Conservation (phyloP, 2,888 invertebrate genomes). For the Metallyticus violacea region DNA sequence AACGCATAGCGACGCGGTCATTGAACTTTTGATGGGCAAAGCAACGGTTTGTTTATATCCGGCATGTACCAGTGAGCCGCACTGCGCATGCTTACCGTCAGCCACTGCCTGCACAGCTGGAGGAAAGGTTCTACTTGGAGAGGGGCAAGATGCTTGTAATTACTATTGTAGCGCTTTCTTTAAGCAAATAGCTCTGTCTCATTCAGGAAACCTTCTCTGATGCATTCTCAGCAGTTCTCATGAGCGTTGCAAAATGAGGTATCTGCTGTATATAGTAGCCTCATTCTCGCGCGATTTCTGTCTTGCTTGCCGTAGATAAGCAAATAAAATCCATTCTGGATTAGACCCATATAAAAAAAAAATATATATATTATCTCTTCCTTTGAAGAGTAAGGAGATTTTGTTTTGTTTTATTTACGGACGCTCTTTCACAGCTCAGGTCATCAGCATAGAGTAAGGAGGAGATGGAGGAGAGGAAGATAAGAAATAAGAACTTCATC, state of each 20-base stretch:
- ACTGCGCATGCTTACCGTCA: not conserved
- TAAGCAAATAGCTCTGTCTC: not conserved
- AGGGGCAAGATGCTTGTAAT: not conserved
- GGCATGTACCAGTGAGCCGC: not conserved
- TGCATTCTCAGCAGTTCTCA: too few relatives aligned
- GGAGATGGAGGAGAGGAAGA: not conserved
- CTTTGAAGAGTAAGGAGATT: not conserved
- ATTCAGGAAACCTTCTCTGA: not conserved
- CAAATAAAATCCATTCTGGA: not conserved
- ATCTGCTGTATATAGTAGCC: too few relatives aligned
- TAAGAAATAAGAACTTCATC: too few relatives aligned
- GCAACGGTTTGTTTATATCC: conserved; percentile 14
- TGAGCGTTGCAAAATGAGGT: too few relatives aligned
- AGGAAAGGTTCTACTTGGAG: not conserved
- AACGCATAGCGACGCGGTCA: conserved; percentile 7
- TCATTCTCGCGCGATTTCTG: not conserved
- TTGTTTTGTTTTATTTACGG: too few relatives aligned
- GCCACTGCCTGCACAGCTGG: not conserved
- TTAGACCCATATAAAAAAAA: not conserved
- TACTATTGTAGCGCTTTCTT: not conserved
- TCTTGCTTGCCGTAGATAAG: too few relatives aligned
- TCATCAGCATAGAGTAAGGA: not conserved
- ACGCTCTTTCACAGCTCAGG: too few relatives aligned
- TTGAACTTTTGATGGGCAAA: conserved; percentile 2
- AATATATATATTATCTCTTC: not conserved